Evolutionary conservation across 2,888 invertebrate species (phyloP), one percentile per base, ranked within the genome.

Genomic region (Spodoptera picta): DNA sequence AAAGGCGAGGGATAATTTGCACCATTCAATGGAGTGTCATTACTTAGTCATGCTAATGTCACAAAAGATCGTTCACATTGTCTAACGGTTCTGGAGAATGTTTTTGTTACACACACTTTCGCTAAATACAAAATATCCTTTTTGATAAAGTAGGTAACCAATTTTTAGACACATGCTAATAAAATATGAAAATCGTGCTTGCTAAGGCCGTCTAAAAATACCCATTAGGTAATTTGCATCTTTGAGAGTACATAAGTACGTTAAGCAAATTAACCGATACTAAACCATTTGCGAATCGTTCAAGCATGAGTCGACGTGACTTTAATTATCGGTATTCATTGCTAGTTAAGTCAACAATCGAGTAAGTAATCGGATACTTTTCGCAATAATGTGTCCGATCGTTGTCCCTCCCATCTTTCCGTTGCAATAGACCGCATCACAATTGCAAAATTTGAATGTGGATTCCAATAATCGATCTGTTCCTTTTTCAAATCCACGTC

Each of bases 361-460:
- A 52, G 19, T 50, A 60, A 62, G 31, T 50, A 60, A 62, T 59
- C 41, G 62, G 42, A 60, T 54, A 52, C 23, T 51, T 75, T 65
- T 65, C 60, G 65, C 71, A 76, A 77, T 54, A 76, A 77, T 54
- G 45, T 50, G 49, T 59, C 52, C 12, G 44, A 57, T 60, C 60
- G 45, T 64, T 11, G 19, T n/a, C 3, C 63, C 47, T 60, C 52
- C 60, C 58, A 52, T 57, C 44, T 60, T 42, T 71, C 56, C 60
- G 56, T 67, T 56, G 43, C 36, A 57, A 62, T 4, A 31, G 19
- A 57, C 48, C 52, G 24, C 55, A 24, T 58, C 31, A 47, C 4
- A 57, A 53, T 60, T 69, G 60, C 58, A 52, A 71, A 69, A 67
- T 51, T 27, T 42, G 27, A 54, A 65, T 50, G 54, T 48, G 51